Conservation (phyloP, 2,888 invertebrate genomes). For the Danaus chrysippus region DNA sequence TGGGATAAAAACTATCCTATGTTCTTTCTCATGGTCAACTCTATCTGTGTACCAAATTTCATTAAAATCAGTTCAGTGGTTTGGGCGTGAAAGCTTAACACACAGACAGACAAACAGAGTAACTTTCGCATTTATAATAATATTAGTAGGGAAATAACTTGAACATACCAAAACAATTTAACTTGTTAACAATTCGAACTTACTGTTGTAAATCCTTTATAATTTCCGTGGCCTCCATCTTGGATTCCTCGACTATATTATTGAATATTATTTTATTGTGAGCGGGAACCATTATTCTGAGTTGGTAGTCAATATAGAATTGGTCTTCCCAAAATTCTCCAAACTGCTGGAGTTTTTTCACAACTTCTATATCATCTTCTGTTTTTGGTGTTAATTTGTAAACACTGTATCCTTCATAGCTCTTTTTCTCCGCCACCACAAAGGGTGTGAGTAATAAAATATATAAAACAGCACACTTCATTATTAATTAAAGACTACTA, state of each 20-base stretch:
- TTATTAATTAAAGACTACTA: constrained; percentile 31
- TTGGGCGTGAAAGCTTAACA: too few relatives aligned
- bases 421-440: constrained; percentile 37
- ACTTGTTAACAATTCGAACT: constrained; percentile 28
- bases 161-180: not conserved
- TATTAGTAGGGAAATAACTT: too few relatives aligned
- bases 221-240: constrained; percentile 41
- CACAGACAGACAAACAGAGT: too few relatives aligned
- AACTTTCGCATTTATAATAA: too few relatives aligned
- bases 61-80: too few relatives aligned
- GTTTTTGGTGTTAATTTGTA: constrained; percentile 75
- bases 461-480: constrained; percentile 37
- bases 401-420: constrained; percentile 79
- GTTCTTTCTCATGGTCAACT: too few relatives aligned
- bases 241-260: constrained; percentile 31
- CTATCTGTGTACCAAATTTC: too few relatives aligned
- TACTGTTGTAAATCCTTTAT: constrained; percentile 60
- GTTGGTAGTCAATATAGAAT: constrained; percentile 50
- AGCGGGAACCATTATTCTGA: constrained; percentile 54
- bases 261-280: constrained; percentile 43
- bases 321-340: constrained; percentile 61
- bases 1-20: too few relatives aligned
- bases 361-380: constrained; percentile 61
- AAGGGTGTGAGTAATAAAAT: constrained; percentile 33
- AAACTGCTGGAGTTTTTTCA: constrained; percentile 64